phyloP scores from a whole-genome alignment of 2,888 invertebrate genomes.

The Cantharis rustica region DNA sequence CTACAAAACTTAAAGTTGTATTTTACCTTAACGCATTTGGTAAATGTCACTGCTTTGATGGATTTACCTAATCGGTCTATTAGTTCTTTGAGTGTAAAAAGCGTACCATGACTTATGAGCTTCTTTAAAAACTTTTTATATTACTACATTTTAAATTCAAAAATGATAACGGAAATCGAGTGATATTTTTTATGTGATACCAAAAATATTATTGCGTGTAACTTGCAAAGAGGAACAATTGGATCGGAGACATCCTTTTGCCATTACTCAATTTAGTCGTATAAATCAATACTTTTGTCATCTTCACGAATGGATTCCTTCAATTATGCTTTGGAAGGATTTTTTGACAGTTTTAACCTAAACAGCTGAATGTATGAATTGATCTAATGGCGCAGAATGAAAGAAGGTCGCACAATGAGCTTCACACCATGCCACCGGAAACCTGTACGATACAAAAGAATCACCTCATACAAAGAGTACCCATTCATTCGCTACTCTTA shows the following conservation, averaged over 20 bases:
- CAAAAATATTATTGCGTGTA: too few species aligned
- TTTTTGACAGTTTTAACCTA: not conserved
- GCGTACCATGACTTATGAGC: not conserved
- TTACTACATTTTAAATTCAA: too few species aligned
- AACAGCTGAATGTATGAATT: slow-evolving; percentile 9
- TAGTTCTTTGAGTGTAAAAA: not conserved
- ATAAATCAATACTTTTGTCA: not conserved
- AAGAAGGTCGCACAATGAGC: slow-evolving; percentile 9
- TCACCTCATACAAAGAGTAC: not conserved
- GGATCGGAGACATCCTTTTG: not conserved
- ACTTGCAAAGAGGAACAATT: too few species aligned
- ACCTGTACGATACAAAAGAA: slow-evolving; percentile 1
- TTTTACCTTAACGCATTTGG: slow-evolving; percentile 19
- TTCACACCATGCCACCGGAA: slow-evolving; percentile 13
- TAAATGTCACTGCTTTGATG: slow-evolving; percentile 16
- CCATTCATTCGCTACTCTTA: slow-evolving; percentile 22
- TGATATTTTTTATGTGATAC: too few species aligned
- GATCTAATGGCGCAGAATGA: slow-evolving; percentile 6
- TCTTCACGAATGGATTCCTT: slow-evolving; percentile 1
- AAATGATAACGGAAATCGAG: too few species aligned
- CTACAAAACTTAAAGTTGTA: slow-evolving; percentile 7
- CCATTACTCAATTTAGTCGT: not conserved
- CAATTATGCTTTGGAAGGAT: not conserved
- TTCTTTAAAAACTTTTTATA: too few species aligned
- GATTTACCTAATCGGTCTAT: not conserved